Evolutionary conservation across 2,888 invertebrate genomes (phyloP), one percentile per base, ranked within the genome.

Genomic region (Hetaerina titia): DNA sequence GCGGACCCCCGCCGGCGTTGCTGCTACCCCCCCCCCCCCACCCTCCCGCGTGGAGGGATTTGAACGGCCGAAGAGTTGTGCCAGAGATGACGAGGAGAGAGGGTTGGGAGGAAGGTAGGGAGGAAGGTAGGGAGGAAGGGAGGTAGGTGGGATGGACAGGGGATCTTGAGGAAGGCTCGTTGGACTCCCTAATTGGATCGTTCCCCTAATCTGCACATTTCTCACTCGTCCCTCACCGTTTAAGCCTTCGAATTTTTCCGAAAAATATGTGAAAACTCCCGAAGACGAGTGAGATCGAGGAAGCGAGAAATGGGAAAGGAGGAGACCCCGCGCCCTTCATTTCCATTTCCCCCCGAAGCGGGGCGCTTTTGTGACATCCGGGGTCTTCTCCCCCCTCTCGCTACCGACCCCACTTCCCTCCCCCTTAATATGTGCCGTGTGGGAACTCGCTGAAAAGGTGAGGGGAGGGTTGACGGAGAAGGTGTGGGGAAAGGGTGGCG

Each of bases 371-470:
- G 92, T 92, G 64, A 74, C 90, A 90, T 90, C 89, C 89, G 89
- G 89, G 89, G 58, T 89, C 90, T 63, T 81, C 31, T 13, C 8
- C 31, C 60, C 0, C 60, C 60, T 60, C 60, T 17, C 17, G 45
- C 60, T 5, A 13, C 81, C 31, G 25, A 11, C 15, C 31, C 81
- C 81, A 11, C 81, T 8, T 7, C 69, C 69, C 19, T 0, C n/a
- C 69, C n/a, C n/a, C 69, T 69, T 7, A 31, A 81, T 81, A 22
- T 69, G n/a, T 31, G 56, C 56, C 31, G 56, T 64, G 92, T 92
- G 92, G 92, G 92, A 92, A 92, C 64, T 92, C 56, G 92, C 69
- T 92, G 92, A 92, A 92, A 92, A 92, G 89, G 22, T 13, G 57
- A n/a, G 45, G n/a, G 64, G 64, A 31, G 64, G 63, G 60, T 89